Base-by-base conservation (phyloP, 2,888 invertebrate genomes). In the Phyto melanocephala region DNA sequence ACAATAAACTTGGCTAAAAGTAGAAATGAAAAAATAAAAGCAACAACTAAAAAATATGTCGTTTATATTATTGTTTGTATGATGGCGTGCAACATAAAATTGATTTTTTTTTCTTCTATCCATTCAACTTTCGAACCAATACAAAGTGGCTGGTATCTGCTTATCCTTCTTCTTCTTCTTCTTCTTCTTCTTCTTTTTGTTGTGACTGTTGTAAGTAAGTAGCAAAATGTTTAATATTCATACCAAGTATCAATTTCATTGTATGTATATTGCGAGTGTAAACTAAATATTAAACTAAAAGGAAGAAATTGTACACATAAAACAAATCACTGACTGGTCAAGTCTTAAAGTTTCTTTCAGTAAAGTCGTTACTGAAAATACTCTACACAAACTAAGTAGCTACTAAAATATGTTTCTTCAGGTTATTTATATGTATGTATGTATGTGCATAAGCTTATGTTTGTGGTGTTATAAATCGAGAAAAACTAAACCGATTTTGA, bases 221-320 rank as follows among this genome's bases (percentile, higher is more conserved):
- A 28, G 24, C n/a, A n/a, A 11, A 54, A n/a, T 71, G 33, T 89
- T 89, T 87, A 86, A 88, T 87, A 90, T 90, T 89, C 90, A 90
- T 90, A 87, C 86, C 87, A 89, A 89, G 89, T 88, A 89, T 87
- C 89, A 88, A 88, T 89, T 88, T 85, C 86, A 68, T 85, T 84
- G 62, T 81, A 74, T 62, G 24, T 45, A 22, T 22, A 22, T n/a
- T 20, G 13, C 8, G 10, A 1, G 0, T 47, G 28, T 28, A 28
- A 6, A 3, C 28, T 28, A 5, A 28, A 28, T n/a, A n/a, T 33
- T 15, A 58, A 37, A 15, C 54, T 15, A 20, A 37, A 54, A 35
- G 62, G 20, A 11, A 52, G 50, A 63, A 50, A 17, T 56, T 56
- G 28, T 5, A 28, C 6, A 17, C 33, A 28, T 15, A 33, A 33